These are phyloP conservation scores for Ephialtes manifestator DNA, from an alignment of 2,888 invertebrate species.

Conservation along the genomic window DNA sequence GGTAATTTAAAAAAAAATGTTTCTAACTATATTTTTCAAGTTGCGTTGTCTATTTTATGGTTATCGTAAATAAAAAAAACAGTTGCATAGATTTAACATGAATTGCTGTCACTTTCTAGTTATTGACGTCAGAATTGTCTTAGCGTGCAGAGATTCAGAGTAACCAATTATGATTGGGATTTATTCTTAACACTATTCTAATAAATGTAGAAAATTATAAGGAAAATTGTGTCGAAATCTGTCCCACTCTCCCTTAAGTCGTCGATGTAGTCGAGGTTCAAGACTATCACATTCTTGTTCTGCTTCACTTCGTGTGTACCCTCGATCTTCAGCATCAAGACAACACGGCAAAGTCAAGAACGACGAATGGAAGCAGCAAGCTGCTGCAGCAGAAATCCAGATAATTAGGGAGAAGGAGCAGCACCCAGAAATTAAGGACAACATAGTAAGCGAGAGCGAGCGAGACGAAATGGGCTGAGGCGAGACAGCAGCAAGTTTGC, in stretches of 20 bases:
- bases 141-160: too few relatives aligned
- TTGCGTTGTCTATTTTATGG: too few relatives aligned
- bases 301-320: slow-evolving; percentile 58
- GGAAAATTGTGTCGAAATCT: too few relatives aligned
- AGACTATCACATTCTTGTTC: slow-evolving; percentile 32
- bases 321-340: slow-evolving; percentile 11
- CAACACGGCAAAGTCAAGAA: slow-evolving; percentile 1
- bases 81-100: too few relatives aligned
- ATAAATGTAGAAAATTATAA: too few relatives aligned
- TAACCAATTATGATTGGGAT: too few relatives aligned
- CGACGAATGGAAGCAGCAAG: slow-evolving; percentile 24
- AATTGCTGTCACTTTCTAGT: too few relatives aligned
- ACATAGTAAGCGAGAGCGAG: slow-evolving; percentile 32
- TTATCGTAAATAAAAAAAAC: too few relatives aligned
- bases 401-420: slow-evolving; percentile 62
- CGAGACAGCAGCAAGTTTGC: slow-evolving; percentile 31
- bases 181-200: too few relatives aligned
- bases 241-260: neutral
- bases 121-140: too few relatives aligned
- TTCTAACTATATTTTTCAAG: too few relatives aligned
- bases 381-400: slow-evolving; percentile 56
- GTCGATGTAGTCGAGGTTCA: neutral
- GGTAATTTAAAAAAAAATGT: too few relatives aligned
- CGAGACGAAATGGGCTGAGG: slow-evolving; percentile 1
- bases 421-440: slow-evolving; percentile 52